Evolutionary conservation across 2,113 vertebrate species (phyloP).

Genomic region (Sphyrna mokarran): DNA sequence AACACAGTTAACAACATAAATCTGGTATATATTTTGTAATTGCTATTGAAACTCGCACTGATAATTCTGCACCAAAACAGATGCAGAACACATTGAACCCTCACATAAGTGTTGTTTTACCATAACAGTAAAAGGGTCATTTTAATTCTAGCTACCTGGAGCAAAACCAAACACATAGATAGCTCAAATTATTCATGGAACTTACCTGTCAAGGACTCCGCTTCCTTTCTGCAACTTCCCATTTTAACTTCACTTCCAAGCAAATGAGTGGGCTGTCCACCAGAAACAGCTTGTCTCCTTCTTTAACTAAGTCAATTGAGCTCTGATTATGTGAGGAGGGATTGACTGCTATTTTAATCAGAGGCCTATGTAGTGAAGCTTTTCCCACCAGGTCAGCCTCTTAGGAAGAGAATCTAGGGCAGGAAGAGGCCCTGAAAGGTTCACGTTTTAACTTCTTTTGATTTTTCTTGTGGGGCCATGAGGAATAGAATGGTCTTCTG

Average conservation of each 20-base stretch:
- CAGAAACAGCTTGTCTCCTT: neutral
- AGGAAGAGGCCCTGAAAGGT: neutral
- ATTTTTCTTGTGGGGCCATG: neutral
- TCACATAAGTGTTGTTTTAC: neutral
- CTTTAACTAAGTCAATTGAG: neutral
- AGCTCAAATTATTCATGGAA: too few species aligned
- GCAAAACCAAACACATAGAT: too few species aligned
- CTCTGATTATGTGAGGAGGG: neutral
- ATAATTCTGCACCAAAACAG: neutral
- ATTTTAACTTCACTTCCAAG: neutral
- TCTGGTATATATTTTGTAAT: neutral
- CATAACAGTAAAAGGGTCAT: neutral
- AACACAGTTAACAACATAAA: neutral
- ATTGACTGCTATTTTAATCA: neutral
- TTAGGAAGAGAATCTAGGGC: neutral
- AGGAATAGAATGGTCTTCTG: neutral
- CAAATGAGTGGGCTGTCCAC: neutral
- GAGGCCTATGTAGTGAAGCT: neutral
- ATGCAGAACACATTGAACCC: neutral
- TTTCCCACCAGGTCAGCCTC: neutral
- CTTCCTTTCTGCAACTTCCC: too few species aligned
- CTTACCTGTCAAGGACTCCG: too few species aligned
- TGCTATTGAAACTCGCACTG: neutral
- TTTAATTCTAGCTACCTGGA: too few species aligned
- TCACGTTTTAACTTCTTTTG: neutral